Evolutionary conservation across 2,888 invertebrate genomes (phyloP).

Genomic region (Diabrotica balteata): DNA sequence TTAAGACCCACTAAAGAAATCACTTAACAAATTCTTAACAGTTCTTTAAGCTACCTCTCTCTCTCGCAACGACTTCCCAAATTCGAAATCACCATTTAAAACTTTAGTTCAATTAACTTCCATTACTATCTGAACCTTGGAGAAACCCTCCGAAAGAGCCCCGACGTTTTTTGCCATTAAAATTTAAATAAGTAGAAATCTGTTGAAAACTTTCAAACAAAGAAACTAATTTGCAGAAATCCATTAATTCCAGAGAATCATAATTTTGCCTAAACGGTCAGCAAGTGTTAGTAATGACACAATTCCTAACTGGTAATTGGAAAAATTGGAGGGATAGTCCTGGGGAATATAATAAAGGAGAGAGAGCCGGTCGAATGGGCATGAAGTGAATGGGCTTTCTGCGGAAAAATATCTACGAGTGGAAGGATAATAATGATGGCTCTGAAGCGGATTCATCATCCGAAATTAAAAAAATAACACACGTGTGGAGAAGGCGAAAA

Average conservation of each 20-base stretch:
- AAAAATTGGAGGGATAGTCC: conserved; percentile 42
- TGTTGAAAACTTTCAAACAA: conserved; percentile 31
- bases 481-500: conserved; percentile 6
- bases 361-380: conserved; percentile 10
- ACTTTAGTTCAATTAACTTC: conserved; percentile 23
- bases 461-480: conserved; percentile 24
- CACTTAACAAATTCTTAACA: conserved; percentile 13
- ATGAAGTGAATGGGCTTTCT: conserved; percentile 22
- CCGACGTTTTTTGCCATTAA: conserved; percentile 18
- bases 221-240: conserved; percentile 38
- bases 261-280: conserved; percentile 50
- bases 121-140: not conserved
- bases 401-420: conserved; percentile 23
- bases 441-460: conserved; percentile 22
- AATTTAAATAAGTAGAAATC: conserved; percentile 27
- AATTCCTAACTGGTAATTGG: conserved; percentile 51
- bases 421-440: conserved; percentile 22
- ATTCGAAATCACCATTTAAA: conserved; percentile 9
- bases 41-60: conserved; percentile 3
- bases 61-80: conserved; percentile 6
- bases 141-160: conserved; percentile 8
- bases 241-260: conserved; percentile 37
- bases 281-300: conserved; percentile 53
- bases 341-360: conserved; percentile 30
- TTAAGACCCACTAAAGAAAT: not conserved